These are phyloP conservation scores for Neofelis nebulosa DNA, from an alignment of 2,113 vertebrate genomes.

Conservation along the genomic window DNA sequence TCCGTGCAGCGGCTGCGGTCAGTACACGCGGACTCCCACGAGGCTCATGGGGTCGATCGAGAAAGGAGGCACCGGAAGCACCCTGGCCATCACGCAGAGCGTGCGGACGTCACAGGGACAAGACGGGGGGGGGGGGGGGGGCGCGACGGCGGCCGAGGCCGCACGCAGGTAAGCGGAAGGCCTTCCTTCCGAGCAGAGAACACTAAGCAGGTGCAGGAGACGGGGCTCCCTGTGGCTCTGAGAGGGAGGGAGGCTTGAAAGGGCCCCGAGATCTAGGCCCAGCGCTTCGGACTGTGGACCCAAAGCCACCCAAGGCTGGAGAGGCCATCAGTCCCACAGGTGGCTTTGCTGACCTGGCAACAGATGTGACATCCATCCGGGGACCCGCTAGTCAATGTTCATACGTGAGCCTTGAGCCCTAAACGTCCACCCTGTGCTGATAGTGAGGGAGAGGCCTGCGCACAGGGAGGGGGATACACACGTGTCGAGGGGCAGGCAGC, in stretches of 20 bases:
- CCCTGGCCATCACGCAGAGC: rapidly evolving
- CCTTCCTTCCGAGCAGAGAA: not conserved
- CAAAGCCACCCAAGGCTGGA: not conserved
- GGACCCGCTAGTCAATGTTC: rapidly evolving
- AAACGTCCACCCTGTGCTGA: not conserved
- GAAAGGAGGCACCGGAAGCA: rapidly evolving
- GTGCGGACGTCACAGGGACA: rapidly evolving
- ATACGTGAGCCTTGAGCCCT: not conserved
- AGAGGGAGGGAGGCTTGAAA: not conserved
- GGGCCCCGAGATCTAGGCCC: too few relatives aligned
- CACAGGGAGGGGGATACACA: too few relatives aligned
- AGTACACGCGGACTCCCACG: rapidly evolving
- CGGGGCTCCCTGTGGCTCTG: rapidly evolving
- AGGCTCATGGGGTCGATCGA: rapidly evolving
- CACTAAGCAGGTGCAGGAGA: rapidly evolving
- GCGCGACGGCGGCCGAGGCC: not conserved
- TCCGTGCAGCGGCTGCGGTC: not conserved
- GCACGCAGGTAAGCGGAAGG: rapidly evolving
- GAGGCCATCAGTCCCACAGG: not conserved
- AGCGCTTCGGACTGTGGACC: not conserved
- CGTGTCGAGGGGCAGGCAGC: too few relatives aligned
- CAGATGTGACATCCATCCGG: not conserved
- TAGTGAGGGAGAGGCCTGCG: not conserved
- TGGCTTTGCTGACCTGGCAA: not conserved
- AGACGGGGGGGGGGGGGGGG: rapidly evolving